Conservation (phyloP, 2,113 vertebrate species). For the Ptilonorhynchus violaceus region DNA sequence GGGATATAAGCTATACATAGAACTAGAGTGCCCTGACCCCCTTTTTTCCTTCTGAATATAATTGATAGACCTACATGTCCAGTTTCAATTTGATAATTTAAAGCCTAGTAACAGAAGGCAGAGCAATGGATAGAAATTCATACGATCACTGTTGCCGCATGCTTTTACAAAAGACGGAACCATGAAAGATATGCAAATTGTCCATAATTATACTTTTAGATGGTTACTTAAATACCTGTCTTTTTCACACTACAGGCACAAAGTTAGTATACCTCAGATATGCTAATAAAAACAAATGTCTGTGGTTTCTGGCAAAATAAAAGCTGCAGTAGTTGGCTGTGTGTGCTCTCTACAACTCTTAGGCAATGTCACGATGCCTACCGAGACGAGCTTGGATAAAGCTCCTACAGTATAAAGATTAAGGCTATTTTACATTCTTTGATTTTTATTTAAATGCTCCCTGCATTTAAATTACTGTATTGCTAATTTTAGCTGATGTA, state of each 20-base stretch:
- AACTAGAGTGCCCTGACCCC: not conserved
- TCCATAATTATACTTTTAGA: slow-evolving; percentile 66
- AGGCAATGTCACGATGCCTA: slow-evolving; percentile 22
- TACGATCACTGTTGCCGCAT: not conserved
- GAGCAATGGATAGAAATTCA: not conserved
- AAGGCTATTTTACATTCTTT: slow-evolving; percentile 63
- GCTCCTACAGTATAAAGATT: slow-evolving; percentile 30
- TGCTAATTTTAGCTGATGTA: slow-evolving; percentile 44
- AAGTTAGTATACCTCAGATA: slow-evolving; percentile 62
- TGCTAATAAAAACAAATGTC: slow-evolving; percentile 67
- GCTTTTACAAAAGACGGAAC: slow-evolving; percentile 12
- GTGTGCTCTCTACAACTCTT: not conserved
- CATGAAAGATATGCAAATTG: slow-evolving; percentile 61
- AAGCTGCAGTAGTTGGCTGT: not conserved
- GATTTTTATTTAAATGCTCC: slow-evolving; percentile 60
- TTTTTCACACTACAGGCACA: slow-evolving; percentile 55
- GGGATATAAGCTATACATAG: not conserved
- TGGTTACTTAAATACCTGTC: slow-evolving; percentile 65
- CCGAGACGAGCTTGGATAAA: slow-evolving; percentile 36
- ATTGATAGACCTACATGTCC: not conserved
- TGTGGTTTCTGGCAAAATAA: slow-evolving; percentile 58
- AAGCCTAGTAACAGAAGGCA: not conserved
- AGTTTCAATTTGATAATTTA: not conserved
- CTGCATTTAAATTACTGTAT: slow-evolving; percentile 48
- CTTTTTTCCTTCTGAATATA: not conserved